phyloP scores from a whole-genome alignment of 2,113 vertebrate genomes.

The Smithornis capensis region DNA sequence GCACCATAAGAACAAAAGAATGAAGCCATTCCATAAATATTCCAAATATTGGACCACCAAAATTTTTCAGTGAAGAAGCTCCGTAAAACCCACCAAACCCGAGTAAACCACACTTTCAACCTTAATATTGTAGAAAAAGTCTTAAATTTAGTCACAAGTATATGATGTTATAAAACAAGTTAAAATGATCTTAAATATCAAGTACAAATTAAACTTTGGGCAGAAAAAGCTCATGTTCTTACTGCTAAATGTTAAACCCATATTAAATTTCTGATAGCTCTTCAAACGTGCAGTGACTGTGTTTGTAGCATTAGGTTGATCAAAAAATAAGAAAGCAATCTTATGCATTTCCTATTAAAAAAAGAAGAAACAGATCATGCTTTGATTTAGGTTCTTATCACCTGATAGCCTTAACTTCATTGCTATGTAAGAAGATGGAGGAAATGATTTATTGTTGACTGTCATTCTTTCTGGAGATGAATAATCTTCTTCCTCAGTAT shows the following conservation, averaged over 20 bases:
- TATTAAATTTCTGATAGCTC: neutral
- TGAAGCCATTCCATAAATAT: neutral
- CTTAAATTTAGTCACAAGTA: neutral
- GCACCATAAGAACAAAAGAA: neutral
- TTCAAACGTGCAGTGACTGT: neutral
- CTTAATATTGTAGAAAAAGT: neutral
- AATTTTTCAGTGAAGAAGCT: neutral
- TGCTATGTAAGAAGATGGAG: conserved; percentile 66
- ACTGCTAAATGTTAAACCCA: neutral
- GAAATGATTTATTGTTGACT: conserved; percentile 72
- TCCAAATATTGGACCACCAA: neutral
- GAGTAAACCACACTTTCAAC: neutral
- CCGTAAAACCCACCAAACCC: neutral
- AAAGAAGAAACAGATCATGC: conserved; percentile 2
- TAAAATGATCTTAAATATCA: neutral
- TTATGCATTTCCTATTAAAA: conserved; percentile 12
- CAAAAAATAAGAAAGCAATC: conserved; percentile 22
- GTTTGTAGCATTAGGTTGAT: neutral
- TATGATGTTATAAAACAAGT: neutral
- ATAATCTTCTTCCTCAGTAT: conserved; percentile 74
- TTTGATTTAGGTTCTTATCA: conserved; percentile 71
- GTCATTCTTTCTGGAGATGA: conserved; percentile 74
- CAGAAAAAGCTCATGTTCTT: neutral
- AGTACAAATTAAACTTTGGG: neutral
- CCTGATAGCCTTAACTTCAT: conserved; percentile 67